Conservation (phyloP, 1,140 invertebrate genomes). For the Drosophila ananassae region DNA sequence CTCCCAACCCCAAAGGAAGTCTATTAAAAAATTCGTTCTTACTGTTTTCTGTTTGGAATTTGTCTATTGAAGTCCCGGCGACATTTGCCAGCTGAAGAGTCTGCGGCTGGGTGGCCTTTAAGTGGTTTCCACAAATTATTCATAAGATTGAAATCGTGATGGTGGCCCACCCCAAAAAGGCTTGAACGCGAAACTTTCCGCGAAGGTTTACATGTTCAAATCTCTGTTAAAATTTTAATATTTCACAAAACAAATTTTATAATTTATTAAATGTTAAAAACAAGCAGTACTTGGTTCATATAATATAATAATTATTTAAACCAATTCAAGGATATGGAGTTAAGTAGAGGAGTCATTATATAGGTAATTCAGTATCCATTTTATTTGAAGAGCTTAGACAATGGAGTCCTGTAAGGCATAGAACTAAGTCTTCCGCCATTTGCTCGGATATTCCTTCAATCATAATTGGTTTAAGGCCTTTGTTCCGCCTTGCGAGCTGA, state of each 20-base stretch:
- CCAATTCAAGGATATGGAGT: no score
- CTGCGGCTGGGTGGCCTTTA: conserved; percentile 44
- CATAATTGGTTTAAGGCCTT: conserved; percentile 77
- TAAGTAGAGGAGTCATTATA: no score
- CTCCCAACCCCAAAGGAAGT: conserved; percentile 29
- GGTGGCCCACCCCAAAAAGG: background rate
- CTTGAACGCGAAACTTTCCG: background rate
- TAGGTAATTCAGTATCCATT: background rate
- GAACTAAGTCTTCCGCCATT: background rate
- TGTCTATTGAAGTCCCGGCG: conserved; percentile 64
- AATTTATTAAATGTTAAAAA: no score
- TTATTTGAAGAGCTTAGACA: background rate
- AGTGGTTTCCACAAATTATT: conserved; percentile 78
- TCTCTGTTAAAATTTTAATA: background rate
- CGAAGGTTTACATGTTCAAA: conserved; percentile 24
- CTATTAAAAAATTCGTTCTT: conserved; percentile 68
- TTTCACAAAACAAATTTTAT: no score
- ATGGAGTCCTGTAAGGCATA: background rate
- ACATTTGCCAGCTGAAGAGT: conserved; percentile 47
- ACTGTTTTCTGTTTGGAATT: conserved; percentile 67
- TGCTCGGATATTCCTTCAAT: conserved; percentile 30
- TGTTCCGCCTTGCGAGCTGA: conserved; percentile 51
- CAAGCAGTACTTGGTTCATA: no score
- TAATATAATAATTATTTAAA: no score
- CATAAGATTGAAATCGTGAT: conserved; percentile 60